Conservation (phyloP, 2,888 invertebrate genomes). For the Drosophila bunnanda region DNA sequence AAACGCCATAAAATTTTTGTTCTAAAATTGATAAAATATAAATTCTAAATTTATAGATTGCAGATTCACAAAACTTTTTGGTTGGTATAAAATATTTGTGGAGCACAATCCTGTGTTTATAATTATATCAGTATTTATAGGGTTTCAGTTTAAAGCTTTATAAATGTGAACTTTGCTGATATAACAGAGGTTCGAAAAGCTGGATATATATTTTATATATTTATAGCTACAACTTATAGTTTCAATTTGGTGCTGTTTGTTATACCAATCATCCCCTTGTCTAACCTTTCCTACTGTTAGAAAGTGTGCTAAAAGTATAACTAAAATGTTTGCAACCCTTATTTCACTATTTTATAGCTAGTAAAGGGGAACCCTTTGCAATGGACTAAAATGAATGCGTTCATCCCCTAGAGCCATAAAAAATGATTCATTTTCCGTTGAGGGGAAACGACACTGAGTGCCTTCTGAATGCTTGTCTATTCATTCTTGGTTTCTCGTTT, state of each 20-base stretch:
- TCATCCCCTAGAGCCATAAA: background rate
- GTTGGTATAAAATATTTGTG: background rate
- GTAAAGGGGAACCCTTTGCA: background rate
- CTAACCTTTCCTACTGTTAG: background rate
- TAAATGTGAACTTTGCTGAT: background rate
- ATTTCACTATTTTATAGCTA: background rate
- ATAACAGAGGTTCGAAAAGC: no score
- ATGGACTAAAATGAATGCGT: background rate
- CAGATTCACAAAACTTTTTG: background rate
- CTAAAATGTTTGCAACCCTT: background rate
- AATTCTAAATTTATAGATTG: background rate
- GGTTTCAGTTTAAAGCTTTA: background rate
- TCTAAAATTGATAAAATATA: background rate
- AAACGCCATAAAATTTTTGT: background rate
- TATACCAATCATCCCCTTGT: background rate
- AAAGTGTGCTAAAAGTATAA: background rate
- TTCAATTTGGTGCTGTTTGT: background rate
- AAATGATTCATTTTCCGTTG: constrained; percentile 1
- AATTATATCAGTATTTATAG: no score
- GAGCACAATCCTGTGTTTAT: background rate
- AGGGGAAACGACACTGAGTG: constrained; percentile 11
- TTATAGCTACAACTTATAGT: background rate
- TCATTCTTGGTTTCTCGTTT: constrained; percentile 7
- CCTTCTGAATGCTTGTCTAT: background rate
- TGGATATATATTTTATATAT: no score